Evolutionary conservation across 2,113 vertebrate species (phyloP).

Genomic region (Chrysochloris asiatica): DNA sequence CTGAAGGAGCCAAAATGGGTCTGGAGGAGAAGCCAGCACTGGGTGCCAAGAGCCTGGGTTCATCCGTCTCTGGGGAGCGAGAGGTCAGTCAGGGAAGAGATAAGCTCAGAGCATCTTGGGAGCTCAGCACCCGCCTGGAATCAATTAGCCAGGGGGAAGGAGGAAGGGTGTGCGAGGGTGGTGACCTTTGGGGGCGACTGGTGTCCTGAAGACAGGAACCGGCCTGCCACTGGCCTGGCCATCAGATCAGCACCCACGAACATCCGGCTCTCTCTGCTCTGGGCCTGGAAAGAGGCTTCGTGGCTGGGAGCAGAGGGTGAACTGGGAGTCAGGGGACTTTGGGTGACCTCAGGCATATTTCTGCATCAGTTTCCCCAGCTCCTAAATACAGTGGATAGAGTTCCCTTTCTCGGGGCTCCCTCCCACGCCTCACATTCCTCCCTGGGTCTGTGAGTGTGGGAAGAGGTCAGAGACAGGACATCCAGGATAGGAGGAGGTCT

Average conservation of each 20-base stretch:
- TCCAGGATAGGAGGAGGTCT: rapidly evolving
- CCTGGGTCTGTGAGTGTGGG: background rate
- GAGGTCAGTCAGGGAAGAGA: background rate
- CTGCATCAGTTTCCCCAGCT: background rate
- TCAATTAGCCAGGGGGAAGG: background rate
- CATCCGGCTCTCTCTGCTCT: background rate
- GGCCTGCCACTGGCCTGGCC: background rate
- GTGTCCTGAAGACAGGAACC: background rate
- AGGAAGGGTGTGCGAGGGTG: background rate
- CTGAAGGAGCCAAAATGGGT: background rate
- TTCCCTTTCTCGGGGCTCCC: background rate
- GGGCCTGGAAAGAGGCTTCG: background rate
- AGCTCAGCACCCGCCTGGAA: background rate
- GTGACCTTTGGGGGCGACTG: background rate
- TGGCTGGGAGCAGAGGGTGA: background rate
- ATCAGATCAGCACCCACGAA: background rate
- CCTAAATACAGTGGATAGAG: background rate
- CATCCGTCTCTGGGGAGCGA: background rate
- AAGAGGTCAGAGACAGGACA: background rate
- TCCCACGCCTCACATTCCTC: background rate
- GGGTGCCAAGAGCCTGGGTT: background rate
- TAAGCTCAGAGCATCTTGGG: background rate
- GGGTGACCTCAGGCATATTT: background rate
- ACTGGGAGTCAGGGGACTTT: too few species aligned
- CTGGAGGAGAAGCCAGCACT: background rate